Evolutionary conservation across 2,888 invertebrate genomes (phyloP).

Genomic region (Pristionchus entomophagus): DNA sequence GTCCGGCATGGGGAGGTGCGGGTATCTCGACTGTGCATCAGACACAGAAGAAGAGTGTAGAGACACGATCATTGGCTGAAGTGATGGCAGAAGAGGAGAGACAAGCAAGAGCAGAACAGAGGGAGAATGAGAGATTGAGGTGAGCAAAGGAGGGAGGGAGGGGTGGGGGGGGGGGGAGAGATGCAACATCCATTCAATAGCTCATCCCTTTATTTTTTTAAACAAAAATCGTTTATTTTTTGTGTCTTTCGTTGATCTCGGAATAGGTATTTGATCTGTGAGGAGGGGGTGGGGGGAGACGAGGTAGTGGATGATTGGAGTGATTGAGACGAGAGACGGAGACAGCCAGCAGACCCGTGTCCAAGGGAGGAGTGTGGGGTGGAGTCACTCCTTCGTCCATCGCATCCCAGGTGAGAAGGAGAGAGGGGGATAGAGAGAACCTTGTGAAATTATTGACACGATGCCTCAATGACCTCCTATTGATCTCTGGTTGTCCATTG

Average conservation of each 20-base stretch:
- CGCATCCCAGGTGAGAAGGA: background rate
- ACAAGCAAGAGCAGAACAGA: slow-evolving; percentile 43
- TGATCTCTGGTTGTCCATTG: background rate
- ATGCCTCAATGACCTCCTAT: too few species aligned
- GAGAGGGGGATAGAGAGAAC: background rate
- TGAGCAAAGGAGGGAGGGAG: background rate
- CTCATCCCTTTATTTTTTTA: too few species aligned
- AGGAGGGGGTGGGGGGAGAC: background rate
- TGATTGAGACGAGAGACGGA: background rate
- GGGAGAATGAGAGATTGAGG: slow-evolving; percentile 40
- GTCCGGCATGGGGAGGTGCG: slow-evolving; percentile 44
- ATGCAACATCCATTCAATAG: too few species aligned
- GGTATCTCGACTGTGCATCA: background rate
- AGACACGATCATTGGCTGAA: slow-evolving; percentile 21
- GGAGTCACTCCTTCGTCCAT: background rate
- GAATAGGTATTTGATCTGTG: too few species aligned
- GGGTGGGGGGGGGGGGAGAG: background rate
- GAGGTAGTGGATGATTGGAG: background rate
- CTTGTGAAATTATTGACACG: too few species aligned
- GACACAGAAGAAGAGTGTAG: background rate
- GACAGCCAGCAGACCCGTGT: background rate
- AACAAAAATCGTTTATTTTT: too few species aligned
- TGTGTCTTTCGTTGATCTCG: too few species aligned
- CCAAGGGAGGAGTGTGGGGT: slow-evolving; percentile 21
- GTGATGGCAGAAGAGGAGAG: slow-evolving; percentile 41